phyloP scores from a whole-genome alignment of 2,113 vertebrate species.

The Carlito syrichta region DNA sequence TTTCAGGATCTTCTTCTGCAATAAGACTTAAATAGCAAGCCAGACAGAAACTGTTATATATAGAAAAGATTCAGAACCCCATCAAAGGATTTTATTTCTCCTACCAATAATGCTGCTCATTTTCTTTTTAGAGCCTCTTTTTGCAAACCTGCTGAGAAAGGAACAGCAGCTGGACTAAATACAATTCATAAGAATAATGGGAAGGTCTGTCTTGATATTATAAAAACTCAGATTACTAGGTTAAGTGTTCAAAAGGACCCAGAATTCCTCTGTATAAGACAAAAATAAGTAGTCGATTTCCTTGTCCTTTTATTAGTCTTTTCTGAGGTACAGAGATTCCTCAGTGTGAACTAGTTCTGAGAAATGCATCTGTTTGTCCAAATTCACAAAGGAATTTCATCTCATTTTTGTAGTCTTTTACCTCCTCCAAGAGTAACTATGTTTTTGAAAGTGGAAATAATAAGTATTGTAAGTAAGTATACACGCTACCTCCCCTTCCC shows the following conservation, averaged over 20 bases:
- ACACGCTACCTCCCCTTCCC: background rate
- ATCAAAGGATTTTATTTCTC: background rate
- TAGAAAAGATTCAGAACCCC: background rate
- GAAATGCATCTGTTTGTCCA: background rate
- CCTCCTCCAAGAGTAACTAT: background rate
- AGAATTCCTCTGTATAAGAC: background rate
- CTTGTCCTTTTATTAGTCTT: background rate
- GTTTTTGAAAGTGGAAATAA: background rate
- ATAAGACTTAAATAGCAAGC: background rate
- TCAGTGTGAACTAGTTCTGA: background rate
- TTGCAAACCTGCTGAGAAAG: background rate
- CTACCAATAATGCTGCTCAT: background rate
- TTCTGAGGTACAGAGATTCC: constrained; percentile 10
- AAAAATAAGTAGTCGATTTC: background rate
- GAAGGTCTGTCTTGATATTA: background rate
- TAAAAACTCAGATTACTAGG: background rate
- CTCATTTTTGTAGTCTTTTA: background rate
- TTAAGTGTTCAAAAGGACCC: background rate
- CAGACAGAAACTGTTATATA: background rate
- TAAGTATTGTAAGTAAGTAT: background rate
- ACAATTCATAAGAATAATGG: background rate
- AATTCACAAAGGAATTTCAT: background rate
- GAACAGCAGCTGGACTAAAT: background rate
- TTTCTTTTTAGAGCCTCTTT: background rate
- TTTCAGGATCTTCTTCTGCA: background rate